phyloP scores from a whole-genome alignment of 2,888 invertebrate species.

The Cabera pusaria region DNA sequence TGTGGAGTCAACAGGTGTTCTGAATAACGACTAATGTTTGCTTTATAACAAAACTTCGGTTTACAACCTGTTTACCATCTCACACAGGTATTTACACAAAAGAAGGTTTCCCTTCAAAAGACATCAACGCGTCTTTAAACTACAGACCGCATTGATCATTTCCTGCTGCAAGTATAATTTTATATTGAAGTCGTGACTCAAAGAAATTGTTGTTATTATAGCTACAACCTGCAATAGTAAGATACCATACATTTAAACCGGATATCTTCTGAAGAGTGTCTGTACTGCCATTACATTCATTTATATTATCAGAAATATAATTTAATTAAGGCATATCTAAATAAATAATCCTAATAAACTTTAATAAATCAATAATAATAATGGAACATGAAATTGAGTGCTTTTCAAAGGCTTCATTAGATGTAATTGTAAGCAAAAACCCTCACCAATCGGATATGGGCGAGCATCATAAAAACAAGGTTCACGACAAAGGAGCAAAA shows the following conservation, averaged over 20 bases:
- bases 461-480: constrained; percentile 15
- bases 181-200: constrained; percentile 19
- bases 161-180: constrained; percentile 12
- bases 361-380: neutral
- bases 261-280: constrained; percentile 17
- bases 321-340: neutral
- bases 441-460: constrained; percentile 6
- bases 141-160: constrained; percentile 14
- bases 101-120: constrained; percentile 19
- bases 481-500: constrained; percentile 16
- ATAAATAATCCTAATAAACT: neutral
- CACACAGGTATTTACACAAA: constrained; percentile 1
- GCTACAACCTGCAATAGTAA: constrained; percentile 10
- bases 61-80: constrained; percentile 3
- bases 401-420: constrained; percentile 6
- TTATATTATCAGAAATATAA: neutral
- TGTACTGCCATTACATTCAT: constrained; percentile 11
- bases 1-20: constrained; percentile 71
- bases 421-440: constrained; percentile 2
- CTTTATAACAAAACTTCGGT: constrained; percentile 11
- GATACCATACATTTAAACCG: constrained; percentile 15
- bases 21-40: constrained; percentile 21
- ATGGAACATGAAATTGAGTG: neutral
- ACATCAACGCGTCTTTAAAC: constrained; percentile 22
- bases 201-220: constrained; percentile 13